Evolutionary conservation across 2,888 invertebrate species (phyloP), one percentile per base, ranked within the genome.

Genomic region (Dynastes hyllus): DNA sequence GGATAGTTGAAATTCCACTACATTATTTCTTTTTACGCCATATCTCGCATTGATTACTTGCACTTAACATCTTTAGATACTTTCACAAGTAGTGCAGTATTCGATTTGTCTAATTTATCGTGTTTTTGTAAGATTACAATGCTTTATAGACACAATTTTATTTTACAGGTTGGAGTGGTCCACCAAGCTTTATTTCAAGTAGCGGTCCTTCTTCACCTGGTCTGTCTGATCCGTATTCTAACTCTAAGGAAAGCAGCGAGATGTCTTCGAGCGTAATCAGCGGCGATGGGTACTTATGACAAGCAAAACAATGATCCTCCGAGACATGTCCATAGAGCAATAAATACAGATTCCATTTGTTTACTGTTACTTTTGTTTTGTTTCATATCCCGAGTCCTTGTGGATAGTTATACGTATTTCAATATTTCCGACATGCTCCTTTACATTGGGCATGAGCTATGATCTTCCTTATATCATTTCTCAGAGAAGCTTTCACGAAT

Each of bases 181-280:
- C 96, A 5, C 95, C 96, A 0, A 97, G 96, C 78, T 93, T 95
- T 73, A 92, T 95, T 76, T 96, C 96, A 0, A 92, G 92, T 75
- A 93, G 92, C 37, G 96, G 96, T 0, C 96, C 96, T 0, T 97
- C 97, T 0, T 97, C 97, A 45, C 94, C 93, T 84, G 93, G 92
- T 22, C 90, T 92, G 87, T 91, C 92, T 13, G 92, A 93, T 86
- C 90, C 91, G 8, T 91, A 92, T 87, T 88, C 91, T 84, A 88
- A 90, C 86, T 86, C 90, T 2, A 91, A 92, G 81, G 92, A 91
- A 83, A 92, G 92, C 85, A 92, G 92, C 82, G 91, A 91, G 83
- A 92, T 93, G 90, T 88, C 88, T 1, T 91, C 92, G 73, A 93
- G 93, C 86, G 87, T 92, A 78, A 90, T 92, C 84, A 93, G 93